Conservation (phyloP, 2,113 vertebrate species). For the Dryoscopus gambensis region DNA sequence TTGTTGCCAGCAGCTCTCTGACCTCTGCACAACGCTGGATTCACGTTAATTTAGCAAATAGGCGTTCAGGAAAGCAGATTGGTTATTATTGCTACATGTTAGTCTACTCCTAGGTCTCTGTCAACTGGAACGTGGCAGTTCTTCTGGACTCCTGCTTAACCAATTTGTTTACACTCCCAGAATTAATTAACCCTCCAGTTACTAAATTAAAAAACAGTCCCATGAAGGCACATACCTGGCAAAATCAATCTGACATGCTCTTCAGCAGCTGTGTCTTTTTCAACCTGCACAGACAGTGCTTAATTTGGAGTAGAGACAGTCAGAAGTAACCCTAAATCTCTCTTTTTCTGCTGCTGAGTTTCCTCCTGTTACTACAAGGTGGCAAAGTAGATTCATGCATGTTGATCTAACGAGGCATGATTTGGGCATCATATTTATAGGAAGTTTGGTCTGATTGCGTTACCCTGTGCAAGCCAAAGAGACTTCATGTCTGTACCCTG, state of each 20-base stretch:
- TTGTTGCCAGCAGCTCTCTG: background rate
- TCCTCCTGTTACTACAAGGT: background rate
- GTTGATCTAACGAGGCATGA: background rate
- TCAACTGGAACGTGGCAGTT: background rate
- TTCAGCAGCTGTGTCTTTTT: background rate
- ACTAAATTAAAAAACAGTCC: background rate
- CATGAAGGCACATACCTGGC: background rate
- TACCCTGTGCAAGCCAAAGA: background rate
- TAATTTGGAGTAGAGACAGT: background rate
- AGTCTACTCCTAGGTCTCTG: background rate
- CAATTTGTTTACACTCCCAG: background rate
- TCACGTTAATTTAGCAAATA: background rate
- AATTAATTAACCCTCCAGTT: background rate
- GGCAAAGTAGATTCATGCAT: background rate
- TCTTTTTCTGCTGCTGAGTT: background rate
- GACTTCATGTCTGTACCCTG: background rate
- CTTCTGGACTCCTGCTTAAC: background rate
- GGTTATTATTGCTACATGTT: background rate
- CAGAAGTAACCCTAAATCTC: background rate
- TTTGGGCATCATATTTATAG: background rate
- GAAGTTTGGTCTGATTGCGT: background rate
- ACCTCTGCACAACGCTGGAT: background rate
- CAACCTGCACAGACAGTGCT: background rate
- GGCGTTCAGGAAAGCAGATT: background rate
- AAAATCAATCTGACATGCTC: background rate